Conservation (phyloP, 2,797 vertebrate species). For the Meda fulgida region DNA sequence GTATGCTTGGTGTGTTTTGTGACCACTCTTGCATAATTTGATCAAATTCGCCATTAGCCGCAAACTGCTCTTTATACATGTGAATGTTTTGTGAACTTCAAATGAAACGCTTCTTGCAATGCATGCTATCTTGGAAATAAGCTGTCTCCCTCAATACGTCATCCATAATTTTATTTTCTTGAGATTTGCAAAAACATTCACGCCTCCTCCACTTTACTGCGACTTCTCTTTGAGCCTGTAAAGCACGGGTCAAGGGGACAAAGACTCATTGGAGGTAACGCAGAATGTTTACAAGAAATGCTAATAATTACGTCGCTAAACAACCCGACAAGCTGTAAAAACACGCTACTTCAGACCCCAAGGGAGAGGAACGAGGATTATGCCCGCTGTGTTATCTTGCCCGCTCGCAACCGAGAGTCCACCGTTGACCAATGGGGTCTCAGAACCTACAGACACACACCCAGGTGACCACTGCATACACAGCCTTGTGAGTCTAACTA, state of each 20-base stretch:
- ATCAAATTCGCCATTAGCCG: conserved; percentile 64
- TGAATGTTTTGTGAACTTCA: conserved; percentile 42
- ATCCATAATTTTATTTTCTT: conserved; percentile 29
- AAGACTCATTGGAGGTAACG: conserved; percentile 60
- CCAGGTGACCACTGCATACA: conserved; percentile 61
- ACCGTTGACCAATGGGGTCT: conserved; percentile 57
- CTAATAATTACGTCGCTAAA: conserved; percentile 70
- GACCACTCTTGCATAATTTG: conserved; percentile 59
- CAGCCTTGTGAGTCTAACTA: conserved; percentile 80
- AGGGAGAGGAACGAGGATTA: conserved; percentile 65
- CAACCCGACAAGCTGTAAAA: conserved; percentile 72
- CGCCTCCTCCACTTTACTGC: conserved; percentile 26
- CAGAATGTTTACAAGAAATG: conserved; percentile 67
- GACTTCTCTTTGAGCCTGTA: conserved; percentile 23
- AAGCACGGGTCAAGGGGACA: conserved; percentile 43
- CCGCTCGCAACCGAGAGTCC: conserved; percentile 53
- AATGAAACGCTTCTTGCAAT: conserved; percentile 1
- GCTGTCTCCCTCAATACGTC: conserved; percentile 14
- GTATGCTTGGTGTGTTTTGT: conserved; percentile 50
- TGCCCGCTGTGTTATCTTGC: conserved; percentile 56
- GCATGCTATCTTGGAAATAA: conserved; percentile 41
- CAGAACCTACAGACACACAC: conserved; percentile 55
- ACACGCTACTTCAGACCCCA: conserved; percentile 66
- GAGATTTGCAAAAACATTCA: conserved; percentile 26
- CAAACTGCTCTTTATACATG: conserved; percentile 43